Evolutionary conservation across 2,113 vertebrate species (phyloP), one percentile per base, ranked within the genome.

Genomic region (Entomyzon cyanotis): DNA sequence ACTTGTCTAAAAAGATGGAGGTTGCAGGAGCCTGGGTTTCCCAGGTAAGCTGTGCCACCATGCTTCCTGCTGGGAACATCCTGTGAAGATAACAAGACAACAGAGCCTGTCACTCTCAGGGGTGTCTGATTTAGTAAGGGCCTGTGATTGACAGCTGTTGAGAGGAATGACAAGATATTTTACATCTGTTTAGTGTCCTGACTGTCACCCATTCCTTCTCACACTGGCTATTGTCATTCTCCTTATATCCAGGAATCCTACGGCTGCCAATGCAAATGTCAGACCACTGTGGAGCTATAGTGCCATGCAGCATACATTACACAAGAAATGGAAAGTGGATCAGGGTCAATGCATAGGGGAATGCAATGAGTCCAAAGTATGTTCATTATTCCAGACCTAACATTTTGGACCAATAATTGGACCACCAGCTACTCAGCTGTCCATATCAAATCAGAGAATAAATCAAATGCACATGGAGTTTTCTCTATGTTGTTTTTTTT

Each of bases 161-260:
- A 97, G 97, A 96, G 97, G 96, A 97, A 96, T 97, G 97, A 98
- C 97, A 98, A 95, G 98, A 98, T 98, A 98, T 97, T 98, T 98
- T 96, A 98, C 98, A 99, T 98, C 97, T 98, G 97, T 98, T 98
- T 98, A 95, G 96, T 95, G 95, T 96, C 91, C 97, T 97, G 90
- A 96, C 96, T 94, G 87, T 97, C 98, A 97, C 89, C 97, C 96
- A 96, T 97, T 98, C 91, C 97, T 97, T 98, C 92, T 79, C 93
- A 92, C 91, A 96, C 89, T 96, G 91, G 89, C 97, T 97, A 98
- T 98, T 99, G 98, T 98, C 97, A 98, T 98, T 98, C 97, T 69
- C 87, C 92, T 95, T 94, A 96, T 95, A 97, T 64, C 84, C 92
- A 97, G 94, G 97, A 96, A 97, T 96, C 80, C 91, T 85, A 55